Evolutionary conservation across 2,797 vertebrate species (phyloP).

Genomic region (Serranus cabrilla): DNA sequence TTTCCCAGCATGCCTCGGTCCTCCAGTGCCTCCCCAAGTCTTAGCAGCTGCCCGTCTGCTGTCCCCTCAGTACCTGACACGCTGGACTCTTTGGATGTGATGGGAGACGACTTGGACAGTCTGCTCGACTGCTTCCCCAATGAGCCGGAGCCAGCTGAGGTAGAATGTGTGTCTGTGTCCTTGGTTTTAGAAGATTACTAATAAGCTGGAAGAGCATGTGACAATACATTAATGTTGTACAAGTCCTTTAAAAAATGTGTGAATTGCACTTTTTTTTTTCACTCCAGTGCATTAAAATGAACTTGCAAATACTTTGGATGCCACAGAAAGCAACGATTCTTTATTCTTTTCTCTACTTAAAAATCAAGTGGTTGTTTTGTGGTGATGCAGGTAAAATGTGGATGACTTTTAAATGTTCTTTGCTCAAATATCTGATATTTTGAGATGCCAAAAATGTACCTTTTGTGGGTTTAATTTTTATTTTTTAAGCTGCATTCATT

Average conservation of each 20-base stretch:
- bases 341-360: too few relatives aligned
- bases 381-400: not conserved
- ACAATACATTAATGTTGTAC: not conserved
- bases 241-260: not conserved
- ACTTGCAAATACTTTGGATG: too few relatives aligned
- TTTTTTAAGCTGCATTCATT: too few relatives aligned
- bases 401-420: not conserved
- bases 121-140: conserved; percentile 88
- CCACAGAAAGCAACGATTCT: too few relatives aligned
- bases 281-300: too few relatives aligned
- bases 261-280: not conserved
- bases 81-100: conserved; percentile 86
- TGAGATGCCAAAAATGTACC: too few relatives aligned
- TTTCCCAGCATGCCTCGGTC: conserved; percentile 42
- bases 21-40: conserved; percentile 54
- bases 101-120: conserved; percentile 93
- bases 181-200: not conserved
- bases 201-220: not conserved
- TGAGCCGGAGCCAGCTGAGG: conserved; percentile 58
- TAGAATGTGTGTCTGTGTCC: conserved; percentile 18
- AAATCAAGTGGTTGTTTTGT: not conserved
- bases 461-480: too few relatives aligned
- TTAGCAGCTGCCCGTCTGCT: conserved; percentile 61
- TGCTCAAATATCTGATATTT: too few relatives aligned
- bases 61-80: conserved; percentile 49